These are phyloP conservation scores for Channallabes apus DNA, from an alignment of 2,797 vertebrate genomes.

Conservation along the genomic window DNA sequence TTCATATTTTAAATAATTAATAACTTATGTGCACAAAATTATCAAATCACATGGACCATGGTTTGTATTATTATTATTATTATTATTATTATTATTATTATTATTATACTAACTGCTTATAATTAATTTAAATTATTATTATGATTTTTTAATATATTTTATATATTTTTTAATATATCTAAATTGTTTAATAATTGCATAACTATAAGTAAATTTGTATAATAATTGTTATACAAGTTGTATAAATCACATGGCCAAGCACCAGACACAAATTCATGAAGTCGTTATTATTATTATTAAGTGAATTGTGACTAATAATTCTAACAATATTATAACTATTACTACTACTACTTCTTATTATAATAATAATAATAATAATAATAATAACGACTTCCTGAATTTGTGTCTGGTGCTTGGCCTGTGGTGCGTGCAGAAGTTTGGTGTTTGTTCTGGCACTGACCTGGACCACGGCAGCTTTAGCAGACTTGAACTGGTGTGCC, in stretches of 20 bases:
- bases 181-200: too few species aligned
- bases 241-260: background rate
- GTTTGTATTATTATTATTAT: too few species aligned
- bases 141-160: too few species aligned
- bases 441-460: slow-evolving; percentile 34
- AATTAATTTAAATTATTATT: too few species aligned
- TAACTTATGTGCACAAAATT: too few species aligned
- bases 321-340: background rate
- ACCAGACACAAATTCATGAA: too few species aligned
- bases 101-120: too few species aligned
- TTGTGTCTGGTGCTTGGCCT: slow-evolving; percentile 2
- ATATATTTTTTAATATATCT: too few species aligned
- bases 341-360: background rate
- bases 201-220: background rate
- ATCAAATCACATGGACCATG: too few species aligned
- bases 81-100: too few species aligned
- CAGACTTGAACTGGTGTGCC: slow-evolving; percentile 36
- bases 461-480: slow-evolving; percentile 33
- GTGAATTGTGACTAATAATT: background rate
- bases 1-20: too few species aligned
- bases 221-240: background rate
- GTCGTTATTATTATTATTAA: background rate
- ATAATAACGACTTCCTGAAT: background rate
- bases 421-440: slow-evolving; percentile 40
- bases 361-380: background rate